Evolutionary conservation across 2,797 vertebrate genomes (phyloP).

Genomic region (Urophycis tenuis): DNA sequence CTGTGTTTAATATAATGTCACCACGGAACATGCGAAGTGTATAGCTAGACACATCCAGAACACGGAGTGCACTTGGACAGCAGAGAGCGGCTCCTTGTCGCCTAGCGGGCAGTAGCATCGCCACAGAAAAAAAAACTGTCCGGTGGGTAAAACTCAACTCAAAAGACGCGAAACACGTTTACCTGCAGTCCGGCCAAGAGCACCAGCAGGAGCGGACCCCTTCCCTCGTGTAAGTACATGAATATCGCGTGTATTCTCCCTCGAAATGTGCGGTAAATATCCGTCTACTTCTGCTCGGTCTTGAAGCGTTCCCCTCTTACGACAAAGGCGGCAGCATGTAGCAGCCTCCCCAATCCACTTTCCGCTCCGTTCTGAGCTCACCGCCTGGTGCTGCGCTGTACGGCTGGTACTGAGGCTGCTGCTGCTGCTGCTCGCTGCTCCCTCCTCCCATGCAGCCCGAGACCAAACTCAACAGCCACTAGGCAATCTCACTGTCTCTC

Average conservation of each 20-base stretch:
- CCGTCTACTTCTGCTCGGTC: constrained; percentile 44
- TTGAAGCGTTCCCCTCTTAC: constrained; percentile 42
- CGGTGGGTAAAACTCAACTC: constrained; percentile 44
- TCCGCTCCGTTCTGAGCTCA: constrained; percentile 58
- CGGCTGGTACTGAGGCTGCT: constrained; percentile 71
- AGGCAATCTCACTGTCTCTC: constrained; percentile 68
- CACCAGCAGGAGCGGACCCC: constrained; percentile 62
- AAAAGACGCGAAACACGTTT: constrained; percentile 35
- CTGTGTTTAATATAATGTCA: not conserved
- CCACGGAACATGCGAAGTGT: not conserved
- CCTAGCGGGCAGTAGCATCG: constrained; percentile 17
- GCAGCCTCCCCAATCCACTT: constrained; percentile 54
- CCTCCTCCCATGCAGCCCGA: constrained; percentile 54
- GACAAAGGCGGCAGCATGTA: constrained; percentile 65
- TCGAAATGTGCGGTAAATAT: constrained; percentile 59
- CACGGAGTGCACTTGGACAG: not conserved
- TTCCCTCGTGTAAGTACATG: constrained; percentile 63
- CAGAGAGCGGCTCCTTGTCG: not conserved
- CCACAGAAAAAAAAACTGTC: constrained; percentile 41
- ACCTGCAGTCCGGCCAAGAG: constrained; percentile 72
- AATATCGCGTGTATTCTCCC: constrained; percentile 39
- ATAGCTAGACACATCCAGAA: not conserved
- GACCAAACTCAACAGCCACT: constrained; percentile 43
- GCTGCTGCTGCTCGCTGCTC: constrained; percentile 41
- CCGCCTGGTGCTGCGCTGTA: not conserved